phyloP scores from a whole-genome alignment of 1,140 invertebrate genomes.

The Bilobella aurantiaca region DNA sequence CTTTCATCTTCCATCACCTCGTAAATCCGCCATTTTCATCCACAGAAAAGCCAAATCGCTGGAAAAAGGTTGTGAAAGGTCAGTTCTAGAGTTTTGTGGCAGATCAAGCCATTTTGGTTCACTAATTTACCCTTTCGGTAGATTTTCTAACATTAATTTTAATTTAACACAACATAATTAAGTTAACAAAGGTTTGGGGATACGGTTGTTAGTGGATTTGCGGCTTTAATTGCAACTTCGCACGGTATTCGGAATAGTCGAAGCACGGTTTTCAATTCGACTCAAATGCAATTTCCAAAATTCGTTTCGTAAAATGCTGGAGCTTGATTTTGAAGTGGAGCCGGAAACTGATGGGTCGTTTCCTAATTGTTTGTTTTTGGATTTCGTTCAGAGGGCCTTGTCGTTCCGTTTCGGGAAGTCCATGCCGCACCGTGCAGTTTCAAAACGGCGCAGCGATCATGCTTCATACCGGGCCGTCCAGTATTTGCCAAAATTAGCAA shows the following conservation, averaged over 20 bases:
- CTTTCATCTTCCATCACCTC: background rate
- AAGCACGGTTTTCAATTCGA: background rate
- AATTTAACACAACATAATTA: too few species aligned
- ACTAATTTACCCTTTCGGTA: too few species aligned
- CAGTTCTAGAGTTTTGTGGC: slow-evolving; percentile 1
- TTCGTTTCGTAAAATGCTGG: too few species aligned
- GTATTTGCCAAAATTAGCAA: slow-evolving; percentile 60
- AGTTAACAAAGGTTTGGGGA: too few species aligned
- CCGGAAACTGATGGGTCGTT: background rate
- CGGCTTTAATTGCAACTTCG: background rate
- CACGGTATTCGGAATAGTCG: background rate
- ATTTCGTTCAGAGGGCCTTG: slow-evolving; percentile 30
- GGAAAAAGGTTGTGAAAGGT: slow-evolving; percentile 21
- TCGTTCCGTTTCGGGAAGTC: slow-evolving; percentile 53
- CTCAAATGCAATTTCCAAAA: background rate
- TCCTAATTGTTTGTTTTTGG: slow-evolving; percentile 2
- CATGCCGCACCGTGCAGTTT: slow-evolving; percentile 58
- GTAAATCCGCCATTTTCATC: background rate
- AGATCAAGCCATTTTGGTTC: background rate
- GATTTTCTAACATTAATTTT: background rate
- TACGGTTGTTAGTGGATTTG: background rate
- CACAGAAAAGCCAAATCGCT: slow-evolving; percentile 2
- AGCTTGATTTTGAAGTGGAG: background rate
- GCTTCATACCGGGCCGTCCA: slow-evolving; percentile 64
- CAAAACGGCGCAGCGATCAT: slow-evolving; percentile 56